Evolutionary conservation across 2,888 invertebrate genomes (phyloP).

Genomic region (Mactromeris polynyma): DNA sequence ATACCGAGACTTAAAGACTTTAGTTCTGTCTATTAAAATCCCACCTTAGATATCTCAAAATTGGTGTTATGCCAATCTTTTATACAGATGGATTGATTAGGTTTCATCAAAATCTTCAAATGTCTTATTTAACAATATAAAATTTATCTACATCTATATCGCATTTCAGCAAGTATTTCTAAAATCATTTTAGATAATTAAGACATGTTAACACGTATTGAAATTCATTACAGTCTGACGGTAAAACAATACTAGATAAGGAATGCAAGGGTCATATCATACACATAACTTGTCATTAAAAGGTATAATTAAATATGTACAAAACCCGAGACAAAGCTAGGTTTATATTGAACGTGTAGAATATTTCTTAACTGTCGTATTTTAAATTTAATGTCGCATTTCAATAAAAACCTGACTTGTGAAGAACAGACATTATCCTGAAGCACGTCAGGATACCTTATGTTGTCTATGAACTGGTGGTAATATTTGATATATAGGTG

Average conservation of each 20-base stretch:
- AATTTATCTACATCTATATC: slow-evolving; percentile 52
- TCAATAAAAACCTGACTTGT: background rate
- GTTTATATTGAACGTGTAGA: background rate
- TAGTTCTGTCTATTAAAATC: slow-evolving; percentile 8
- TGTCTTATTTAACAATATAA: slow-evolving; percentile 62
- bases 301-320: slow-evolving; percentile 1
- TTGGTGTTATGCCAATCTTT: slow-evolving; percentile 58
- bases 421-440: background rate
- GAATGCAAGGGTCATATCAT: slow-evolving; percentile 24
- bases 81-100: slow-evolving; percentile 47
- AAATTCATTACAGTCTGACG: slow-evolving; percentile 56
- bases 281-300: slow-evolving; percentile 4
- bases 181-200: slow-evolving; percentile 37
- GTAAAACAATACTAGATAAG: slow-evolving; percentile 34
- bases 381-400: background rate
- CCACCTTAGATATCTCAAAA: slow-evolving; percentile 38
- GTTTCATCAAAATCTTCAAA: slow-evolving; percentile 59
- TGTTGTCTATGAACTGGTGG: background rate
- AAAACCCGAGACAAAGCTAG: background rate
- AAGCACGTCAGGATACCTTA: background rate
- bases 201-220: slow-evolving; percentile 65
- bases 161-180: slow-evolving; percentile 57
- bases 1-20: background rate
- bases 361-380: background rate
- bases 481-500: background rate